phyloP scores from a whole-genome alignment of 2,888 invertebrate genomes.

The Eucera pruinosa region DNA sequence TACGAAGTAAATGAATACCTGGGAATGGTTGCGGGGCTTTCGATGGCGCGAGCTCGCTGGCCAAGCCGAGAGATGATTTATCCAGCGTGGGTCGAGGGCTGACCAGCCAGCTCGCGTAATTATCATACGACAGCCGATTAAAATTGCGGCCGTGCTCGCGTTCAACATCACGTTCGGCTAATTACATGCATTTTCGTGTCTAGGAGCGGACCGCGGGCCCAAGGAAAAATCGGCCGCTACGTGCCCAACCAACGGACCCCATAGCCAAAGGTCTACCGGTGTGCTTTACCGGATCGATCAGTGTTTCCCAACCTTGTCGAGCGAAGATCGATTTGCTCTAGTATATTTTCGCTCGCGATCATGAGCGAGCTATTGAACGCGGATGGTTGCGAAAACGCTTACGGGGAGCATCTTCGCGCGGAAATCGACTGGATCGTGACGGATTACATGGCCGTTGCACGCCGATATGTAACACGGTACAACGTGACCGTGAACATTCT shows the following conservation, averaged over 20 bases:
- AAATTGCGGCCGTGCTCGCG: constrained; percentile 79
- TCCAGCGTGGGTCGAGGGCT: constrained; percentile 80
- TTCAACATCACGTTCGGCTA: constrained; percentile 82
- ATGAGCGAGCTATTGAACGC: too few species aligned
- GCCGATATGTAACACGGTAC: too few species aligned
- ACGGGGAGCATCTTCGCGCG: too few species aligned
- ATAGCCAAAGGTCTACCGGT: constrained; percentile 6
- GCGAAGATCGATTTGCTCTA: constrained; percentile 13
- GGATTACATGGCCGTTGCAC: too few species aligned
- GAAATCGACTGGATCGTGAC: too few species aligned
- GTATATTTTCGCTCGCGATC: too few species aligned
- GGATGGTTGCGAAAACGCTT: too few species aligned
- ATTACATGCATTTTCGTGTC: constrained; percentile 83
- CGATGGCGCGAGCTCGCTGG: constrained; percentile 61
- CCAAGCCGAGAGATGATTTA: constrained; percentile 79
- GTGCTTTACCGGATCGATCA: constrained; percentile 53
- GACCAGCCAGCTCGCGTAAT: constrained; percentile 79
- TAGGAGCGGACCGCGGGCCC: constrained; percentile 48
- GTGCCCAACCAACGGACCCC: constrained; percentile 63
- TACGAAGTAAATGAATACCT: constrained; percentile 82
- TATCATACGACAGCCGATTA: constrained; percentile 84
- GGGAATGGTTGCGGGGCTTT: constrained; percentile 75
- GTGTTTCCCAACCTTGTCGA: constrained; percentile 61
- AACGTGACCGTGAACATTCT: too few species aligned
- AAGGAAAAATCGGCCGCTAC: constrained; percentile 76